These are phyloP conservation scores for Orthosia gothica DNA, from an alignment of 2,888 invertebrate species.

Conservation along the genomic window DNA sequence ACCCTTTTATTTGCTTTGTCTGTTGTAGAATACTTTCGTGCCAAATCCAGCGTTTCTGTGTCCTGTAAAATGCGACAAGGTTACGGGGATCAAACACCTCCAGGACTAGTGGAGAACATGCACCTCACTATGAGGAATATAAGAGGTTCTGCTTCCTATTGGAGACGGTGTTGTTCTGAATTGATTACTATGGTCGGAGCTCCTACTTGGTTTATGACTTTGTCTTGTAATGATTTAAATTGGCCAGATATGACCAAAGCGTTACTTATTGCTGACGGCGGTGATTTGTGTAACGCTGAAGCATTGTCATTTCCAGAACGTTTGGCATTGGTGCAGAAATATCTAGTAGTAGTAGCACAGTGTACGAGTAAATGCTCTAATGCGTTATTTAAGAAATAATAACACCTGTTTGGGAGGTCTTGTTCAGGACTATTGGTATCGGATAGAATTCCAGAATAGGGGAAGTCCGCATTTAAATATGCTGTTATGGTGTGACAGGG, in stretches of 20 bases:
- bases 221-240: conserved; percentile 68
- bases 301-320: conserved; percentile 28
- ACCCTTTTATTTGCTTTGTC: conserved; percentile 28
- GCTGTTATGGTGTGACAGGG: conserved; percentile 67
- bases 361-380: conserved; percentile 48
- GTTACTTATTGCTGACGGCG: conserved; percentile 54
- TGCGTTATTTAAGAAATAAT: not conserved
- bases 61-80: conserved; percentile 61
- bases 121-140: conserved; percentile 74
- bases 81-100: conserved; percentile 56
- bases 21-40: conserved; percentile 8
- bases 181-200: conserved; percentile 74
- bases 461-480: conserved; percentile 69
- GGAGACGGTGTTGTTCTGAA: conserved; percentile 69
- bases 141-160: conserved; percentile 70
- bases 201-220: conserved; percentile 72
- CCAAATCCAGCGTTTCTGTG: conserved; percentile 16
- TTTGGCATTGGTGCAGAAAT: conserved; percentile 19
- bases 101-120: conserved; percentile 63
- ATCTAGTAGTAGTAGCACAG: conserved; percentile 28
- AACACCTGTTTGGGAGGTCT: not conserved
- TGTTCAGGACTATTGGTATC: conserved; percentile 55
- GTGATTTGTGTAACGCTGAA: not conserved
- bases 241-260: conserved; percentile 75
- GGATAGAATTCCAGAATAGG: conserved; percentile 74